These are phyloP conservation scores for Drosophila rellima DNA, from an alignment of 2,888 invertebrate genomes.

Conservation along the genomic window DNA sequence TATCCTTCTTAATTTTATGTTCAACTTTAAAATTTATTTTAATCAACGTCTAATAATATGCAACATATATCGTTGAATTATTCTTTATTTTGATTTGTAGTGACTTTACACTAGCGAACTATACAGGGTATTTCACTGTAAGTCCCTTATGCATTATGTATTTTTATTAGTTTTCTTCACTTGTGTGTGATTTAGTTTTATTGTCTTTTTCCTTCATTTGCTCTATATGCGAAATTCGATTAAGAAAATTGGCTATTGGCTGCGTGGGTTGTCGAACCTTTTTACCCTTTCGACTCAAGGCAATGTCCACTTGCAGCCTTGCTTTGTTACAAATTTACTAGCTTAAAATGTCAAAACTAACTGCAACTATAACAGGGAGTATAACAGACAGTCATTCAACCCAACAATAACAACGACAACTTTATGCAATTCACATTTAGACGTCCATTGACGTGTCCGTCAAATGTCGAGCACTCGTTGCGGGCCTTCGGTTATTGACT, in stretches of 20 bases:
- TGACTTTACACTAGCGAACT: not conserved
- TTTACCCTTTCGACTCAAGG: not conserved
- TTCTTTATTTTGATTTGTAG: no score
- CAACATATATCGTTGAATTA: no score
- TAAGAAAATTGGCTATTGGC: constrained; percentile 35
- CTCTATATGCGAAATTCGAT: constrained; percentile 35
- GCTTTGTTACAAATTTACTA: constrained; percentile 10
- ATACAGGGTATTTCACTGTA: constrained; percentile 7
- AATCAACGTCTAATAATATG: no score
- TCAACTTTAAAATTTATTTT: no score
- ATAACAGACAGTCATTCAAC: constrained; percentile 46
- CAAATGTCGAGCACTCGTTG: constrained; percentile 49
- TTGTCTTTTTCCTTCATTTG: constrained; percentile 37
- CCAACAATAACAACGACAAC: constrained; percentile 7
- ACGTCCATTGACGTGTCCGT: constrained; percentile 69
- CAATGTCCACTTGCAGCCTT: constrained; percentile 12
- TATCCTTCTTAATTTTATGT: no score
- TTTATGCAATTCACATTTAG: constrained; percentile 36
- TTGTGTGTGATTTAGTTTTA: constrained; percentile 41
- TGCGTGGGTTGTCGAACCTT: constrained; percentile 17
- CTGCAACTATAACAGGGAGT: not conserved
- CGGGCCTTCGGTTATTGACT: constrained; percentile 61
- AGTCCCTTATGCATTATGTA: not conserved
- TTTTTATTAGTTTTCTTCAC: constrained; percentile 48
- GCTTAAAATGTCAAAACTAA: constrained; percentile 7